Conservation (phyloP, 2,797 vertebrate genomes). For the Pangasius sanitwongsei region DNA sequence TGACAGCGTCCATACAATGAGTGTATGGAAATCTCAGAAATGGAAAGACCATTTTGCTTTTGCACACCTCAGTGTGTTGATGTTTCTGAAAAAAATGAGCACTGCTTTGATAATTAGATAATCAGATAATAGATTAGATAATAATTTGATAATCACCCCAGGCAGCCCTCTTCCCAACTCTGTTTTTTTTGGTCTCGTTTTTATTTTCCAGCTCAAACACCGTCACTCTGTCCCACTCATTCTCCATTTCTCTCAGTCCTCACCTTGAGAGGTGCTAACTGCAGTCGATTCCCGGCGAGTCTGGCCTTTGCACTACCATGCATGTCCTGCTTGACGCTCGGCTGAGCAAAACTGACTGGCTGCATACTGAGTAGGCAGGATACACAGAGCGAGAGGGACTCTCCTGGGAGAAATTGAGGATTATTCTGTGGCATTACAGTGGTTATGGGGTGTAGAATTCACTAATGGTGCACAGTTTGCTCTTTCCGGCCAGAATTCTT, state of each 20-base stretch:
- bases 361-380: conserved; percentile 54
- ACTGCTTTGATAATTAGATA: neutral
- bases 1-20: neutral
- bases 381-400: neutral
- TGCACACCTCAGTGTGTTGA: neutral
- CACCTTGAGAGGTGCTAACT: conserved; percentile 56
- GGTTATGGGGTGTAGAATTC: conserved; percentile 1
- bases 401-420: neutral
- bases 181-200: neutral
- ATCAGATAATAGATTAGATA: too few species aligned
- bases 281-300: conserved; percentile 52
- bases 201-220: neutral
- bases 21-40: neutral
- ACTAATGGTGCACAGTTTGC: neutral
- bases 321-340: conserved; percentile 41
- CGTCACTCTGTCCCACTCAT: neutral
- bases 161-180: neutral
- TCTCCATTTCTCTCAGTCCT: neutral
- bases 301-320: conserved; percentile 24
- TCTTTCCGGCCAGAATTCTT: neutral
- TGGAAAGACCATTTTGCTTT: neutral
- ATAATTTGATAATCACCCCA: neutral
- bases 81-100: neutral
- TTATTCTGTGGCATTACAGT: conserved; percentile 6
- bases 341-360: conserved; percentile 48